Conservation (phyloP, 1,140 invertebrate genomes). For the Diabrotica undecimpunctata region DNA sequence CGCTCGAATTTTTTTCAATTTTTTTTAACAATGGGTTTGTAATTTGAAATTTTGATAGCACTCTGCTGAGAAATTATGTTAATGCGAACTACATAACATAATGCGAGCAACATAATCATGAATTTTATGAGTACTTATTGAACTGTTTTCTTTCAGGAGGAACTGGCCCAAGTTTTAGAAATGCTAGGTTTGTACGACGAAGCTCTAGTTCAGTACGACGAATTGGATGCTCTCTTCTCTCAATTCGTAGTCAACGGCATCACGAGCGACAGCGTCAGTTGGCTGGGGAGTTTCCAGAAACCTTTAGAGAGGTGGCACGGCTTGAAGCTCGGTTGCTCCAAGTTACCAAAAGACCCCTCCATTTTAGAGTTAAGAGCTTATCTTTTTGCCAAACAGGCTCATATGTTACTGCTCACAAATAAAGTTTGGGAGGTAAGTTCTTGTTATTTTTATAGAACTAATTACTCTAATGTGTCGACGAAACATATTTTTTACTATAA, state of each 20-base stretch:
- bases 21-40: too few relatives aligned
- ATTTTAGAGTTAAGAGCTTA: slow-evolving; percentile 91
- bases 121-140: neutral
- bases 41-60: too few relatives aligned
- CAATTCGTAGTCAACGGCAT: slow-evolving; percentile 93
- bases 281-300: slow-evolving; percentile 73
- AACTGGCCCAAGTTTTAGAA: slow-evolving; percentile 91
- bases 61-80: too few relatives aligned
- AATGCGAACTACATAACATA: too few relatives aligned
- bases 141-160: slow-evolving; percentile 65
- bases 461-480: too few relatives aligned
- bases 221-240: slow-evolving; percentile 93
- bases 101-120: neutral
- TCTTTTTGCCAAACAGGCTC: slow-evolving; percentile 88
- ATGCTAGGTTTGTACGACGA: slow-evolving; percentile 92
- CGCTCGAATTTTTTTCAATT: too few relatives aligned
- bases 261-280: slow-evolving; percentile 75
- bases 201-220: slow-evolving; percentile 94
- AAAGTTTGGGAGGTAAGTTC: slow-evolving; percentile 75
- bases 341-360: slow-evolving; percentile 38
- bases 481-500: too few relatives aligned
- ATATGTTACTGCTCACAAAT: slow-evolving; percentile 73
- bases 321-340: slow-evolving; percentile 60
- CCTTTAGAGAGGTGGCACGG: slow-evolving; percentile 80
- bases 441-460: neutral